Base-by-base conservation (phyloP, 2,888 invertebrate species). In the Therioaphis trifolii region DNA sequence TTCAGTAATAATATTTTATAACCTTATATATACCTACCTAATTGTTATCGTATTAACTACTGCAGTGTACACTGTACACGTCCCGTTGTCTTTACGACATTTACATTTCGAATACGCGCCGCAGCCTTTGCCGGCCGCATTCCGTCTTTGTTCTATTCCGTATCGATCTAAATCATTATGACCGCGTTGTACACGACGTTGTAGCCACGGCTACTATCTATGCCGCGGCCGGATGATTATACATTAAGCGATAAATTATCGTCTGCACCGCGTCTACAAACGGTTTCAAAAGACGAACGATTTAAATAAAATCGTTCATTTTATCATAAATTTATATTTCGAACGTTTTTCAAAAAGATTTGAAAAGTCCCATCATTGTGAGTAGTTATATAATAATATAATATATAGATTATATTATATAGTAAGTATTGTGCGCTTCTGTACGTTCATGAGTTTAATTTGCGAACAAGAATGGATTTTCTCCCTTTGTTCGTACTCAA, bases 401-500 rank as follows among this genome's bases (percentile, higher is more conserved):
- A n/a, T n/a, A n/a, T n/a, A n/a, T n/a, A n/a, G n/a, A n/a, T n/a
- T n/a, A n/a, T n/a, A n/a, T n/a, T n/a, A 35, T 40, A 14, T 43
- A 21, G 40, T 68, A 35, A 14, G 43, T 71, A 71, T 71, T 27
- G 46, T 18, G 15, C 40, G 40, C 24, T 35, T 7, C 35, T 7
- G 35, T 35, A 46, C 43, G 46, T 40, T 21, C 55, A n/a, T n/a
- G 11, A 35, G 40, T 55, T 15, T 58, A 43, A 24, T 24, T 24
- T 40, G 24, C 15, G 40, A 40, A 58, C 75, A 18, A 58, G 58
- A 74, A 58, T 43, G 40, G 40, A 40, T 43, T 75, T 75, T 11
- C 24, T 24, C 24, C 58, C 40, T 58, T 24, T 40, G 40, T 58
- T 75, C 58, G 35, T 75, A 24, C 40, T 27, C 21, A 52, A 72